A percentile compares a stretch with the other conserved stretches of the same genome.
Conservation (phyloP, 2,797 vertebrate genomes). For the Leptodactylus fallax region DNA sequence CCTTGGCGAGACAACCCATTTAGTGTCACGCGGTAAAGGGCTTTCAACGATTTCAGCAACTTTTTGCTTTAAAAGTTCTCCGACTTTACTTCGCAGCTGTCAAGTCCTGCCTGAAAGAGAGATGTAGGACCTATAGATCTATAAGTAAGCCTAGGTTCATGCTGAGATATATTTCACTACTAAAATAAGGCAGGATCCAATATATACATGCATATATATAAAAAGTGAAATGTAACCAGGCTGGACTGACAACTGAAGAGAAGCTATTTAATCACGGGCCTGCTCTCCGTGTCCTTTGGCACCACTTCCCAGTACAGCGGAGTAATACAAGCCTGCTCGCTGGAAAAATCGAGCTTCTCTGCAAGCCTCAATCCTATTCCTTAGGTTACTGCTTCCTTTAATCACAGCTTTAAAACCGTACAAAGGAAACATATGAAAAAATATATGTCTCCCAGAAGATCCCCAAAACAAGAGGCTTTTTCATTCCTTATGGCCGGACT, state of each 20-base stretch:
- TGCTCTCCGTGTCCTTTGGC: conserved; percentile 8
- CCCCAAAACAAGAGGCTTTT: conserved; percentile 42
- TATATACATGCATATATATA: background rate
- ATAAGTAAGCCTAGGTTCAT: background rate
- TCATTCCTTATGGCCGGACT: conserved; percentile 32
- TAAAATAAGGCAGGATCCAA: background rate
- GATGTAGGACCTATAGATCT: background rate
- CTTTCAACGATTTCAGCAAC: no score
- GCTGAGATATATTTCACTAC: background rate
- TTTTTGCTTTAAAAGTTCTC: background rate
- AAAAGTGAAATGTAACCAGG: background rate
- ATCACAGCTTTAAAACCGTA: conserved; percentile 41
- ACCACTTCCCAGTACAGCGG: background rate
- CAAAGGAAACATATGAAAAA: conserved; percentile 51
- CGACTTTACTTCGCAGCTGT: background rate
- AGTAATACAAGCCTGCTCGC: conserved; percentile 17
- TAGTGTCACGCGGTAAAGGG: background rate
- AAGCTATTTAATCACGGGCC: background rate
- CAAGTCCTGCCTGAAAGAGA: background rate
- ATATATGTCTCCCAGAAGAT: conserved; percentile 44
- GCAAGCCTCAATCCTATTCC: conserved; percentile 42
- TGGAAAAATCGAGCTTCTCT: conserved; percentile 35
- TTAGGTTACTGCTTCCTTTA: conserved; percentile 54
- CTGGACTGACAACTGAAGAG: background rate
- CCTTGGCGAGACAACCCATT: background rate